Evolutionary conservation across 2,797 vertebrate species (phyloP), one percentile per base, ranked within the genome.

Genomic region (Chloroceryle amazona): DNA sequence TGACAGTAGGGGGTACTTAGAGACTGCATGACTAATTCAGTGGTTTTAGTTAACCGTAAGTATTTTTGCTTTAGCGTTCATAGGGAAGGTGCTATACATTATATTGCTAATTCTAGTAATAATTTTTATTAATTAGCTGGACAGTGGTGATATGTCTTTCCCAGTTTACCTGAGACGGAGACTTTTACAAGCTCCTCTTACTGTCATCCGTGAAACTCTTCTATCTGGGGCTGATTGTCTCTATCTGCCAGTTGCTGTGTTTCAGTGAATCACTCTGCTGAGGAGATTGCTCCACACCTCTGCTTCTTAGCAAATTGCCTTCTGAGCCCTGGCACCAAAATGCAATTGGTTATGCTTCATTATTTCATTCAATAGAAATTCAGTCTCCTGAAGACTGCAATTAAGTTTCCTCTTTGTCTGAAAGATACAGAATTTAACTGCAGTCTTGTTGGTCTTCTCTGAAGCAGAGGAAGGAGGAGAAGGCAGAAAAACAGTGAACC

Each of bases 301-400:
- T 94, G 90, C 83, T 71, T 89, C 94, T 95, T 70, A 66, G 81
- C 90, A 97, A 96, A 96, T 90, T 95, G 89, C 81, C 47, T 90
- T 73, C 86, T 60, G 90, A 90, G 90, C 78, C 51, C 76, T 94
- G 83, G 74, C 92, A 89, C 86, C 5, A 19, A 86, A 96, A 81
- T 79, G 62, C 95, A 80, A 70, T 96, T 95, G 93, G 92, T 86
- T 96, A 92, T 95, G 94, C 96, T 97, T 96, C 94, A 93, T 96
- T 96, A 94, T 96, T 86, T 90, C 74, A 79, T 96, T 96, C 96
- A 94, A 81, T 94, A 90, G 90, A 95, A 96, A 90, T 90, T 93
- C 90, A 90, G 93, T 81, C 89, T 95, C 74, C 89, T 90, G 92
- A 96, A 96, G 90, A 94, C 92, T 90, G 86, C 93, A 94, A 90